Evolutionary conservation across 2,113 vertebrate genomes (phyloP).

Genomic region (Otolemur garnettii): DNA sequence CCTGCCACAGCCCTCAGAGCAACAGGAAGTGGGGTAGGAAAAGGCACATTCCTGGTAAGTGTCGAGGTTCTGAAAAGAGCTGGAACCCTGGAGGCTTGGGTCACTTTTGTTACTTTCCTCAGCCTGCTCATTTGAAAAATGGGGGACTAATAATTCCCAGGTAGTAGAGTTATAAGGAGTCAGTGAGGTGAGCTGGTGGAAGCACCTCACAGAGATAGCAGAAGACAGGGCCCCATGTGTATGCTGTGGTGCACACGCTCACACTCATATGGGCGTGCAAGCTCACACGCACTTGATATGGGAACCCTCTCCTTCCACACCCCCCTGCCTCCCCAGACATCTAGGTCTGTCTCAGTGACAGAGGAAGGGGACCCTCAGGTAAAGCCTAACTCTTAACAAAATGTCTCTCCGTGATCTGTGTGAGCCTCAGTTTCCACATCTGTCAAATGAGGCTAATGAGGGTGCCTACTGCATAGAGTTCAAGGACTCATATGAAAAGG

Average conservation of each 20-base stretch:
- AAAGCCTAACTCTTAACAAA: neutral
- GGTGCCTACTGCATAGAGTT: neutral
- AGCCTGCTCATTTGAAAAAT: neutral
- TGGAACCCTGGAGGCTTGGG: neutral
- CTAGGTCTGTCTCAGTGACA: neutral
- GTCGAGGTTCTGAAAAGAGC: neutral
- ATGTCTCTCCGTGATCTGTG: neutral
- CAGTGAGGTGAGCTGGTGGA: neutral
- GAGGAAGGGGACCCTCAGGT: neutral
- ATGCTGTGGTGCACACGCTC: neutral
- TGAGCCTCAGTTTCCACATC: neutral
- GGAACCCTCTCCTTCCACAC: neutral
- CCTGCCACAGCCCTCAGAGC: neutral
- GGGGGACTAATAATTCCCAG: neutral
- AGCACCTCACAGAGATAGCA: neutral
- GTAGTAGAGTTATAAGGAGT: neutral
- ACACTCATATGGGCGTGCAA: no score
- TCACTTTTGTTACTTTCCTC: neutral
- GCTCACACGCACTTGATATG: accelerated
- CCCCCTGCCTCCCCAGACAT: neutral
- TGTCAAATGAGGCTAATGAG: neutral
- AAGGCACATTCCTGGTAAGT: accelerated
- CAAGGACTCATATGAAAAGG: neutral
- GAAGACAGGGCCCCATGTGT: no score
- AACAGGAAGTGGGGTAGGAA: neutral